A percentile compares a stretch with the other conserved stretches of the same genome.
These are phyloP conservation scores for Indicator maculatus DNA, from an alignment of 2,113 vertebrate genomes.

Conservation along the genomic window DNA sequence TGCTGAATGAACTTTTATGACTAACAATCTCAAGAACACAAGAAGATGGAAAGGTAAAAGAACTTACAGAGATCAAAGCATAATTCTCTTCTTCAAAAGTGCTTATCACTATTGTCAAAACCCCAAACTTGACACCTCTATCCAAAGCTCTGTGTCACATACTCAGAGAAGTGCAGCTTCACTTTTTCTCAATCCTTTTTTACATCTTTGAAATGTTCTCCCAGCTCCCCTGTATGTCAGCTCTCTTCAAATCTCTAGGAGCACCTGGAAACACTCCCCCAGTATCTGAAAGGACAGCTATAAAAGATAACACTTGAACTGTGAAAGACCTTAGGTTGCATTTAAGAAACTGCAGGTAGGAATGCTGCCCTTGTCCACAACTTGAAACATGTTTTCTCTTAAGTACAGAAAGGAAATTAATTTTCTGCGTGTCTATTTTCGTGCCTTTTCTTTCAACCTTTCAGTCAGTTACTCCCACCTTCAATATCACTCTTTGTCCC, in stretches of 20 bases:
- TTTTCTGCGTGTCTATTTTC: background rate
- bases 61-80: background rate
- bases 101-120: background rate
- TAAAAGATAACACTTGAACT: background rate
- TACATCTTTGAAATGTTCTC: background rate
- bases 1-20: background rate
- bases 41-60: background rate
- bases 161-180: background rate
- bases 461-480: conserved; percentile 51
- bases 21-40: background rate
- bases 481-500: conserved; percentile 29
- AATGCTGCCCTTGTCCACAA: background rate
- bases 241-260: background rate
- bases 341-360: background rate
- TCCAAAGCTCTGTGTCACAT: background rate
- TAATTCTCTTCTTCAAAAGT: background rate
- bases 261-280: background rate
- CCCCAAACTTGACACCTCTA: background rate
- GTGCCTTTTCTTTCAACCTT: background rate
- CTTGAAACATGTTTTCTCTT: background rate
- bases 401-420: background rate
- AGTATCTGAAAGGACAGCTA: background rate
- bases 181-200: background rate
- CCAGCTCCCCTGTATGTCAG: background rate
- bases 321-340: background rate